Percentiles rank a stretch among this genome's conserved stretches.
Conservation (phyloP, 2,113 vertebrate genomes). For the Holacanthus passer region DNA sequence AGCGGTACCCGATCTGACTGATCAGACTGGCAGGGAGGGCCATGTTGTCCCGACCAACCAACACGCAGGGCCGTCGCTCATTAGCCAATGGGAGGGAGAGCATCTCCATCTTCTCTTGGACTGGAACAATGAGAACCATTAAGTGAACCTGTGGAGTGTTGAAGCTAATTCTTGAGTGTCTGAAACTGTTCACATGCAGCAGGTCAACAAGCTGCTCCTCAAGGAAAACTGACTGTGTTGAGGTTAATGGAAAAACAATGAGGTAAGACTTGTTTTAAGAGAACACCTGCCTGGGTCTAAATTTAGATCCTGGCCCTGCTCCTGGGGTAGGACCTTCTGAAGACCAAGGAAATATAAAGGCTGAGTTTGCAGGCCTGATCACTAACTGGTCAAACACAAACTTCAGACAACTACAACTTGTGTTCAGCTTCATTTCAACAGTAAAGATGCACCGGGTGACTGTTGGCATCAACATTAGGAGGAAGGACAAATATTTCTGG, state of each 20-base stretch:
- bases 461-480: not conserved
- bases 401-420: not conserved
- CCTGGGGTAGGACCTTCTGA: too few relatives aligned
- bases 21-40: constrained; percentile 96
- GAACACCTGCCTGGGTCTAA: not conserved
- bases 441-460: not conserved
- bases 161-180: too few relatives aligned
- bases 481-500: too few relatives aligned
- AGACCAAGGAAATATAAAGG: too few relatives aligned
- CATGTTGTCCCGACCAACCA: constrained; percentile 94
- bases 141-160: not conserved
- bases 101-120: constrained; percentile 92
- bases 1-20: constrained; percentile 97
- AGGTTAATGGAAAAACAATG: not conserved
- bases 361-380: too few relatives aligned
- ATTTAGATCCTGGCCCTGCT: too few relatives aligned
- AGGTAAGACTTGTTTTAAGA: not conserved
- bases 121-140: constrained; percentile 52
- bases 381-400: not conserved
- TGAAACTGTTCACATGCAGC: too few relatives aligned
- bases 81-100: constrained; percentile 85
- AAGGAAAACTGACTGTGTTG: not conserved
- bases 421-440: not conserved
- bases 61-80: constrained; percentile 94
- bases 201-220: not conserved